These are phyloP conservation scores for Notechis scutatus DNA, from an alignment of 2,113 vertebrate species.

Conservation along the genomic window DNA sequence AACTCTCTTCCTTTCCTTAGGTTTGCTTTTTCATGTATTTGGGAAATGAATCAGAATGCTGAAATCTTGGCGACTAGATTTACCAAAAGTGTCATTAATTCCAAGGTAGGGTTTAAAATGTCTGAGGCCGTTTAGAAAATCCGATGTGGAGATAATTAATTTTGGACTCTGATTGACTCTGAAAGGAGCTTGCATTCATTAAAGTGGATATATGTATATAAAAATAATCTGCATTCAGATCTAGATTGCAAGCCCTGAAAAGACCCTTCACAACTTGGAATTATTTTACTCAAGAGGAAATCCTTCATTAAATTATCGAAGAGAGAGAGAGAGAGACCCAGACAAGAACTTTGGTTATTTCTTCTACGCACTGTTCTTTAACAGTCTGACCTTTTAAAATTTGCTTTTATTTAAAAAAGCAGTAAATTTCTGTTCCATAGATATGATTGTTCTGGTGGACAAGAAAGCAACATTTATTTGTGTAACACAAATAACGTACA, in stretches of 20 bases:
- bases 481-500: neutral
- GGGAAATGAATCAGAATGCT: conserved; percentile 90
- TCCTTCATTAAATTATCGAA: neutral
- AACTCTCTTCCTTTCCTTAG: conserved; percentile 55
- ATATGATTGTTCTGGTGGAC: neutral
- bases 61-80: conserved; percentile 89
- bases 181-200: neutral
- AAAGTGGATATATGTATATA: neutral
- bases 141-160: neutral
- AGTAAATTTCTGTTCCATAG: neutral
- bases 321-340: neutral
- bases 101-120: conserved; percentile 79
- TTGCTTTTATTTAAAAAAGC: neutral
- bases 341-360: neutral
- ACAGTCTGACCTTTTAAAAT: neutral
- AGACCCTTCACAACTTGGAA: neutral
- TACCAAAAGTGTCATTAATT: conserved; percentile 95
- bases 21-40: conserved; percentile 95
- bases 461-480: neutral
- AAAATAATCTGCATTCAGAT: neutral
- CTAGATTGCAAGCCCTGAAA: neutral
- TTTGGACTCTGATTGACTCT: neutral
- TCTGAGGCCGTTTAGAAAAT: neutral
- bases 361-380: neutral
- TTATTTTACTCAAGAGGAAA: neutral